phyloP scores from a whole-genome alignment of 2,113 vertebrate species.

The Sialia sialis region DNA sequence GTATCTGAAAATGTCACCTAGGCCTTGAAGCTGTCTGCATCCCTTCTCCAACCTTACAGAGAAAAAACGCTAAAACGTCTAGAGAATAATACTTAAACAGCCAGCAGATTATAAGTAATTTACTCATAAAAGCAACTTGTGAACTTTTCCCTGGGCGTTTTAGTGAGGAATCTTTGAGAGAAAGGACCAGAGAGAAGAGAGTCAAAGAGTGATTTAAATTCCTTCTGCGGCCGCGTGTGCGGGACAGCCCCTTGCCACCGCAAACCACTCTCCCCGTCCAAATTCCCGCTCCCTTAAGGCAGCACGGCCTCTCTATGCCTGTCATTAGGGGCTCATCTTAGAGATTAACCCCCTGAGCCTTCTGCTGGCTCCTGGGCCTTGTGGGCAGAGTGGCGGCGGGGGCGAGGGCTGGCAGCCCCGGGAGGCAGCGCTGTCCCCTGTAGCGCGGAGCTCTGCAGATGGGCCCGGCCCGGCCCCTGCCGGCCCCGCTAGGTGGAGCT shows the following conservation, averaged over 20 bases:
- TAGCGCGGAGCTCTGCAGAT: not conserved
- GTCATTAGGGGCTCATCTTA: no score
- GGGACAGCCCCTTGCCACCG: not conserved
- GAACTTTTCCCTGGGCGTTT: conserved; percentile 19
- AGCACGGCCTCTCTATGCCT: not conserved
- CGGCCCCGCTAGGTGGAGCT: not conserved
- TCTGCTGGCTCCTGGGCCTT: not conserved
- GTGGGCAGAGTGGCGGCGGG: not conserved
- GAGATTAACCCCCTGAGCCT: not conserved
- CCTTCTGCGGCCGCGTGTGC: not conserved
- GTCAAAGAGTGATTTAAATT: not conserved
- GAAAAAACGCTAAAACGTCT: conserved; percentile 10
- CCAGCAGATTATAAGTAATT: not conserved
- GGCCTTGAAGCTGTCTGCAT: not conserved
- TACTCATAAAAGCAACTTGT: conserved; percentile 16
- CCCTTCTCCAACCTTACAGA: conserved; percentile 26
- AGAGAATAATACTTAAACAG: not conserved
- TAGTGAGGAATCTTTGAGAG: conserved; percentile 23
- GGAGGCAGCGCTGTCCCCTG: not conserved
- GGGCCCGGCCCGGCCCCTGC: not conserved
- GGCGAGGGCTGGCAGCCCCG: rapidly evolving
- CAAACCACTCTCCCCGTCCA: not conserved
- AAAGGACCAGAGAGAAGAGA: not conserved
- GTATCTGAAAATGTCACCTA: not conserved
- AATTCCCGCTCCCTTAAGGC: not conserved